A percentile compares a stretch with the other conserved stretches of the same genome.
These are phyloP conservation scores for Ceratothoa steindachneri DNA, from an alignment of 2,888 invertebrate species.

Conservation along the genomic window DNA sequence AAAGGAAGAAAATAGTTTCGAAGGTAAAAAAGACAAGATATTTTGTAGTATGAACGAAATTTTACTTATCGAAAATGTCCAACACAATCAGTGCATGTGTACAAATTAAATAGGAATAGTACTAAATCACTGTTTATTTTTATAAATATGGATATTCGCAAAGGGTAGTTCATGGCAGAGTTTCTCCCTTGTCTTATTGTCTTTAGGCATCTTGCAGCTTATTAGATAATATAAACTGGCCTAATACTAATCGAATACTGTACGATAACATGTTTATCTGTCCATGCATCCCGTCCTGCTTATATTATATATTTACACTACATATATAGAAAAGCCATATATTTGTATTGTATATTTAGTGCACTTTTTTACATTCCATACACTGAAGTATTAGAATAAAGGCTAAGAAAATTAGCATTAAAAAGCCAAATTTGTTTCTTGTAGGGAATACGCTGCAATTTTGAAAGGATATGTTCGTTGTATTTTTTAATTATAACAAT, in stretches of 20 bases:
- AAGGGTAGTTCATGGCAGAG: neutral
- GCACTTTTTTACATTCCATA: neutral
- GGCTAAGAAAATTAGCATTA: neutral
- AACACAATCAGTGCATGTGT: neutral
- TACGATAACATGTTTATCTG: slow-evolving; percentile 1
- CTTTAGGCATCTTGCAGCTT: neutral
- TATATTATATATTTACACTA: slow-evolving; percentile 21
- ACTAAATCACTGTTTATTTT: neutral
- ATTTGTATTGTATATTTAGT: slow-evolving; percentile 7
- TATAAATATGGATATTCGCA: neutral
- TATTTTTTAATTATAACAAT: no score
- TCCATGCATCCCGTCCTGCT: neutral
- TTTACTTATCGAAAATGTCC: neutral
- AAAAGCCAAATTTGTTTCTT: neutral
- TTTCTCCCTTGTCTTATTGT: neutral
- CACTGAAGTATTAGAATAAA: neutral
- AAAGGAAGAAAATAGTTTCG: no score
- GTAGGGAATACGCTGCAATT: no score
- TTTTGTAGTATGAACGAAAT: neutral
- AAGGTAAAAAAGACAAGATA: no score
- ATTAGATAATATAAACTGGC: neutral
- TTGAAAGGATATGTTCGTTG: no score
- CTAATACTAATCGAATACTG: neutral
- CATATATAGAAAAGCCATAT: slow-evolving; percentile 25
- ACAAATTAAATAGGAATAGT: neutral